Conservation (phyloP, 1,140 invertebrate genomes). For the Temnothorax nylanderi region DNA sequence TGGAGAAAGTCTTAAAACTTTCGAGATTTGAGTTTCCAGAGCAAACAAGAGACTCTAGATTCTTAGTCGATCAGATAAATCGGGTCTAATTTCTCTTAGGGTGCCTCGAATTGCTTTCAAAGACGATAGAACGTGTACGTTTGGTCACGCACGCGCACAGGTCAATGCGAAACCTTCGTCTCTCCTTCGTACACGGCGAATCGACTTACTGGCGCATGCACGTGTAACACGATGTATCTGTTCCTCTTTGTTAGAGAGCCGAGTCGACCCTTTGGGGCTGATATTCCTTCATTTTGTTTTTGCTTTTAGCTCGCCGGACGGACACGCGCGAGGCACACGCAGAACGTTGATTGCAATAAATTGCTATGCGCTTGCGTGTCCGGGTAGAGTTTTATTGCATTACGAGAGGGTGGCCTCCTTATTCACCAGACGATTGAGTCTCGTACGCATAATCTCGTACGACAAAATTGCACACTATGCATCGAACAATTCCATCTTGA, state of each 20-base stretch:
- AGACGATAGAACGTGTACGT: constrained; percentile 57
- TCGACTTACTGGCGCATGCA: constrained; percentile 16
- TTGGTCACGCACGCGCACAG: constrained; percentile 54
- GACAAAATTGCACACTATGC: constrained; percentile 56
- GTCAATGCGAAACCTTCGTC: constrained; percentile 42
- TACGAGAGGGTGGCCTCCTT: constrained; percentile 46
- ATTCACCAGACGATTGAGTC: constrained; percentile 40
- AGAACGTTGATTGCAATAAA: constrained; percentile 79
- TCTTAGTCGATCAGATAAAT: constrained; percentile 61
- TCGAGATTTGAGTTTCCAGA: constrained; percentile 25
- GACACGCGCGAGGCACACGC: constrained; percentile 60
- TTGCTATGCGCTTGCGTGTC: constrained; percentile 76
- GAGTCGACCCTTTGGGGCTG: constrained; percentile 44
- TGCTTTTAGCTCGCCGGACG: constrained; percentile 63
- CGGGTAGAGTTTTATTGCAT: constrained; percentile 56
- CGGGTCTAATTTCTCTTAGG: constrained; percentile 63
- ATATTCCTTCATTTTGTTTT: constrained; percentile 66
- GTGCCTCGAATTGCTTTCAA: constrained; percentile 54
- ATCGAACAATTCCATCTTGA: constrained; percentile 42
- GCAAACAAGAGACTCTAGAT: constrained; percentile 3
- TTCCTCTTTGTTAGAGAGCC: constrained; percentile 40
- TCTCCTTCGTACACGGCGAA: constrained; percentile 42
- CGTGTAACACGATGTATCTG: constrained; percentile 51
- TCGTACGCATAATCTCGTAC: constrained; percentile 53
- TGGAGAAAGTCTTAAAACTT: constrained; percentile 32